phyloP scores from a whole-genome alignment of 1,140 invertebrate genomes.

The Drosophila kanapiae region DNA sequence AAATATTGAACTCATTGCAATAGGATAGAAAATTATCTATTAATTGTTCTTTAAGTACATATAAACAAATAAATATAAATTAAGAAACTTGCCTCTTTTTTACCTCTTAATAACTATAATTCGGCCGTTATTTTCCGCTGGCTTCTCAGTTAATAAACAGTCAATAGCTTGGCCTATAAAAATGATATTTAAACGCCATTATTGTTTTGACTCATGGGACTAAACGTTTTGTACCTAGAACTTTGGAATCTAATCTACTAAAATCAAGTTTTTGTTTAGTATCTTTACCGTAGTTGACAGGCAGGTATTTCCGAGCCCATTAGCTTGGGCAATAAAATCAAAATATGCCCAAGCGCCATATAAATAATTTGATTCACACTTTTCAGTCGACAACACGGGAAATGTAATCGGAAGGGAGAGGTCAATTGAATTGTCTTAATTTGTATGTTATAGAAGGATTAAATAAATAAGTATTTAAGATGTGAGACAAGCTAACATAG shows the following conservation, averaged over 20 bases:
- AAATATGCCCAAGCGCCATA: neutral
- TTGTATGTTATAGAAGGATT: too few relatives aligned
- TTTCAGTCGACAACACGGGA: neutral
- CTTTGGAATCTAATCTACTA: conserved; percentile 15
- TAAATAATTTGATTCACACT: neutral
- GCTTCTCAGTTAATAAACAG: neutral
- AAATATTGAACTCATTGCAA: too few relatives aligned
- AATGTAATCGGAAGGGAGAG: too few relatives aligned
- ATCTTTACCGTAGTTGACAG: neutral
- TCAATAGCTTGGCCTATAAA: conserved; percentile 1
- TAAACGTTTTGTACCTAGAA: conserved; percentile 2
- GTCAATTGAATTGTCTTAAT: too few relatives aligned
- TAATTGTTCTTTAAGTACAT: too few relatives aligned
- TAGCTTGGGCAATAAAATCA: neutral
- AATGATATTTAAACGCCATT: neutral
- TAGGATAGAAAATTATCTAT: too few relatives aligned
- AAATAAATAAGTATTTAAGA: too few relatives aligned
- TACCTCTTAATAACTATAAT: neutral
- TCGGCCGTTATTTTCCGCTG: neutral
- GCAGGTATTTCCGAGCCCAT: neutral
- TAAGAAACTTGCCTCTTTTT: neutral
- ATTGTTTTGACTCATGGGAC: neutral
- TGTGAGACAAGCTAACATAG: too few relatives aligned
- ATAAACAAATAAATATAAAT: neutral
- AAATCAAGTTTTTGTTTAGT: conserved; percentile 11